Percentiles rank a stretch among this genome's conserved stretches.
These are phyloP conservation scores for Telmatochromis sp. DNA, from an alignment of 2,113 vertebrate species.

Conservation along the genomic window DNA sequence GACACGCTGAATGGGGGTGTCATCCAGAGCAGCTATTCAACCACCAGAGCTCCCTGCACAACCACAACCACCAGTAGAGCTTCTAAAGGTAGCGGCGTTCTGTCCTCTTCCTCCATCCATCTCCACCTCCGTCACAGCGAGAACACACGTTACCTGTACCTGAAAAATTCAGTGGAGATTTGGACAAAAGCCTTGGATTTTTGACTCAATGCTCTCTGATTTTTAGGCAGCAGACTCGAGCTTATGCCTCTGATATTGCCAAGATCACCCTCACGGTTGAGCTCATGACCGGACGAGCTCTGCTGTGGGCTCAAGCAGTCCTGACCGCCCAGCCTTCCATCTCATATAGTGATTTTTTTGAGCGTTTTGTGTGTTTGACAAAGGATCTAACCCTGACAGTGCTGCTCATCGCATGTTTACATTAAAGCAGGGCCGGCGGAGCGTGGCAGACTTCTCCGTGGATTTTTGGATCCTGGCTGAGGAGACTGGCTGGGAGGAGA, in stretches of 20 bases:
- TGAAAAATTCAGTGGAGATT: neutral
- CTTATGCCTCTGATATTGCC: neutral
- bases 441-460: neutral
- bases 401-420: neutral
- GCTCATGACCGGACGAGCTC: fast-evolving
- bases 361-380: neutral
- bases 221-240: neutral
- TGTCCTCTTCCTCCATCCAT: neutral
- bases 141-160: neutral
- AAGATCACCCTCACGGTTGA: neutral
- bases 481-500: neutral
- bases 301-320: neutral
- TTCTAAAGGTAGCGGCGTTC: neutral
- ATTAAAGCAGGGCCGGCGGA: fast-evolving
- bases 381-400: neutral
- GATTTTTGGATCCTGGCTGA: neutral
- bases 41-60: neutral
- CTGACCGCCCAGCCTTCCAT: neutral
- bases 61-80: neutral
- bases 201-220: neutral
- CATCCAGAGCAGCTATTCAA: neutral
- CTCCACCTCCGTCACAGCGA: neutral
- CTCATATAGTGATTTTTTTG: neutral
- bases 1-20: neutral
- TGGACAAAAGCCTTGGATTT: neutral